Percentiles rank a stretch among this genome's conserved stretches.
Conservation (phyloP, 2,797 vertebrate species). For the Enteromius trimaculatus region DNA sequence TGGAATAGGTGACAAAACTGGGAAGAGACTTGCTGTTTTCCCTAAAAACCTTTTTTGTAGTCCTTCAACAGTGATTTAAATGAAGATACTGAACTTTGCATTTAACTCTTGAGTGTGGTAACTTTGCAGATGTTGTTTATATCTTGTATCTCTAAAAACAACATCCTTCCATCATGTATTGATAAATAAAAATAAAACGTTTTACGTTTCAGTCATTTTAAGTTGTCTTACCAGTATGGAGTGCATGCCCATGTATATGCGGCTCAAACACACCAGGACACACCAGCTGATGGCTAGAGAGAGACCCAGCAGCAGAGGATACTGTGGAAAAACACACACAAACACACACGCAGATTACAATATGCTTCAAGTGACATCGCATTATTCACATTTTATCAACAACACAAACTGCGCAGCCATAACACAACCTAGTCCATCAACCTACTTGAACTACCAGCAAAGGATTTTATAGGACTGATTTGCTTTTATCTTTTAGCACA, state of each 20-base stretch:
- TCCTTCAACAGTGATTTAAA: too few relatives aligned
- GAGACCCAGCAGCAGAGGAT: slow-evolving; percentile 85
- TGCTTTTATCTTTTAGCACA: slow-evolving; percentile 3
- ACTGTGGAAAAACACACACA: slow-evolving; percentile 76
- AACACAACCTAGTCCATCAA: background rate
- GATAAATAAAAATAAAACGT: background rate
- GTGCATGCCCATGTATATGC: slow-evolving; percentile 99
- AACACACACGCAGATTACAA: background rate
- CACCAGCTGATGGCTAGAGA: slow-evolving; percentile 89
- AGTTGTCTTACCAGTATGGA: slow-evolving; percentile 89
- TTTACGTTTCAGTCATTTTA: background rate
- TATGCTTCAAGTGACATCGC: background rate
- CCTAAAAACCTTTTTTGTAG: background rate
- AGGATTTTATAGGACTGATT: slow-evolving; percentile 15
- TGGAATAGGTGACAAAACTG: background rate
- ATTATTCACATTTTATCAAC: background rate
- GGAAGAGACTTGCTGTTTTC: background rate
- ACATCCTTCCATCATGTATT: background rate
- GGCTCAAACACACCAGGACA: slow-evolving; percentile 92
- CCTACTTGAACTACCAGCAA: background rate
- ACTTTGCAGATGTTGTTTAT: background rate
- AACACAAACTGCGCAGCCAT: background rate
- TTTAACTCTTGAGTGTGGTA: background rate
- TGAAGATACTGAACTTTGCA: too few relatives aligned
- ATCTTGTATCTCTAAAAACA: background rate